Evolutionary conservation across 2,797 vertebrate species (phyloP).

Genomic region (Kryptopterus vitreolus): DNA sequence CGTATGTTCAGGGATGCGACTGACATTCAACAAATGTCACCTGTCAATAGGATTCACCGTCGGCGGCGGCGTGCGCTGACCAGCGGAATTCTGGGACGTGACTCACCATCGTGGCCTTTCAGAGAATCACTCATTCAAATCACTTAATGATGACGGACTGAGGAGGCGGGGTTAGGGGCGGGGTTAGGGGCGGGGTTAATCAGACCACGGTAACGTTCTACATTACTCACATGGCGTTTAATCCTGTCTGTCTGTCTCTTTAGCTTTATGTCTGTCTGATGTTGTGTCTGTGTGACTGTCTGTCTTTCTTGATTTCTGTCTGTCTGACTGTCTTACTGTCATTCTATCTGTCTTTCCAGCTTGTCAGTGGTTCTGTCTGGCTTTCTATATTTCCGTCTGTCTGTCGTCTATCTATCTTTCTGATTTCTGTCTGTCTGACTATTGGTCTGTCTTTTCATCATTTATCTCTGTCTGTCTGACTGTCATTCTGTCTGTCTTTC

Average conservation of each 20-base stretch:
- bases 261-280: background rate
- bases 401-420: background rate
- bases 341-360: background rate
- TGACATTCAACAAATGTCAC: constrained; percentile 52
- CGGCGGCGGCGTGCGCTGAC: background rate
- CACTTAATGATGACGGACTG: constrained; percentile 10
- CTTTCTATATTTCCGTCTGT: background rate
- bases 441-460: background rate
- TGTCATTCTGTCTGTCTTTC: background rate
- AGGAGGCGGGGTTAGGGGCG: background rate
- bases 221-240: background rate
- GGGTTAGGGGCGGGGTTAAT: background rate
- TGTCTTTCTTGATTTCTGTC: background rate
- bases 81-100: constrained; percentile 11
- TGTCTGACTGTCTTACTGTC: background rate
- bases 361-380: too few relatives aligned
- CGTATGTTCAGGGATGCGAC: constrained; percentile 44
- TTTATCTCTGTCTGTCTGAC: background rate
- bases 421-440: background rate
- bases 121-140: constrained; percentile 22
- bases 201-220: background rate
- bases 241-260: background rate
- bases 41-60: constrained; percentile 43
- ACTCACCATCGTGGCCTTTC: constrained; percentile 36
- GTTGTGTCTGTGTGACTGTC: too few relatives aligned